phyloP scores from a whole-genome alignment of 37 sponge, comb jelly and placozoan species.

The Cliona cf. orientalis region DNA sequence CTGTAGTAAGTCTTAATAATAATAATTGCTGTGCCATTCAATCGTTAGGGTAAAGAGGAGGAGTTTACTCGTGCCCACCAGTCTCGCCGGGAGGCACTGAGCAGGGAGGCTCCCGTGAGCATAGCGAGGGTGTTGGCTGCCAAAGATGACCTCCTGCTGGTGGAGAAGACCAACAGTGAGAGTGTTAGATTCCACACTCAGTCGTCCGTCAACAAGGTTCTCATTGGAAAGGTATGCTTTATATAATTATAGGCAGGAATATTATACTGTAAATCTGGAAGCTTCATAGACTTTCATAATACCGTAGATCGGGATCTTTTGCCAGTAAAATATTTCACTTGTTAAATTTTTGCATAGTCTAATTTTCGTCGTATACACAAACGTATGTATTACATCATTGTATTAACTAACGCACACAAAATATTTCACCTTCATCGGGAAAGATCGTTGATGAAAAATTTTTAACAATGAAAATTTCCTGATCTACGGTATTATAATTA shows the following conservation, averaged over 20 bases:
- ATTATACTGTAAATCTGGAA: neutral
- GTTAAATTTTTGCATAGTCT: no score
- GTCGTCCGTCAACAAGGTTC: constrained; percentile 76
- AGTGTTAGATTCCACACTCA: constrained; percentile 41
- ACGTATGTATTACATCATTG: no score
- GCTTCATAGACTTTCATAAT: no score
- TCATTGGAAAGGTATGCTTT: constrained; percentile 73
- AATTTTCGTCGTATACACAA: no score
- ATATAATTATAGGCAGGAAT: no score
- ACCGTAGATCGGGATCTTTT: no score
- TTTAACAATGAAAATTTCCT: neutral
- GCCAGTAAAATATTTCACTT: no score
- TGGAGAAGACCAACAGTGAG: constrained; percentile 64
- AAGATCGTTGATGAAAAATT: no score
- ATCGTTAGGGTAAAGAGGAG: constrained; percentile 64
- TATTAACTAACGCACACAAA: no score
- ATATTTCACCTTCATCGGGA: no score
- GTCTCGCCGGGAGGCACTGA: constrained; percentile 32
- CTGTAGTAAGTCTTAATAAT: neutral
- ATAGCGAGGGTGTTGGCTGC: constrained; percentile 77
- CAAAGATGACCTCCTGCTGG: constrained; percentile 56
- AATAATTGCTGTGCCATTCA: neutral
- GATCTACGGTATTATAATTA: neutral
- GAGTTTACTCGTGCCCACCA: constrained; percentile 21
- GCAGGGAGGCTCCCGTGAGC: constrained; percentile 25